Percentiles rank a stretch among this genome's conserved stretches.
Evolutionary conservation across 2,888 invertebrate species (phyloP).

Genomic region (Mesopsocus fuscifrons): DNA sequence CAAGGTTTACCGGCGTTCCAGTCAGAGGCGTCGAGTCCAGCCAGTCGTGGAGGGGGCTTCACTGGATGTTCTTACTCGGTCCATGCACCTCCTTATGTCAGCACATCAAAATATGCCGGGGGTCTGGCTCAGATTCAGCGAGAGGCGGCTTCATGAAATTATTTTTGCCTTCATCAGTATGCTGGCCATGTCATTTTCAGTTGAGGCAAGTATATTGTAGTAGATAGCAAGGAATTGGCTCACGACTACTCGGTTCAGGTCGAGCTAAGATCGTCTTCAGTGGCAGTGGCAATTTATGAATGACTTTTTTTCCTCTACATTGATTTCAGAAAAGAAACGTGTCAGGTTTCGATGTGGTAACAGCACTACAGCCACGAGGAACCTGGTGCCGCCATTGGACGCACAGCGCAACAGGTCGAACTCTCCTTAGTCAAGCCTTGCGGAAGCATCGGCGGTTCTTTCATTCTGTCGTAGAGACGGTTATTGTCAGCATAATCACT

Average conservation of each 20-base stretch:
- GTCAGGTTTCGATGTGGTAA: neutral
- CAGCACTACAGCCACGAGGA: neutral
- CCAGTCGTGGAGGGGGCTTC: neutral
- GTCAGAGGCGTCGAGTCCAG: neutral
- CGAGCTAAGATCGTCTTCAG: no score
- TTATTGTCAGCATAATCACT: neutral
- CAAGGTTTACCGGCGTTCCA: neutral
- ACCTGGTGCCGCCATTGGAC: conserved; percentile 3
- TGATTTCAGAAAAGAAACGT: conserved; percentile 1
- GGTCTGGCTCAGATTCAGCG: conserved; percentile 3
- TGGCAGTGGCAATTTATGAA: neutral
- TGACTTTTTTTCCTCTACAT: neutral
- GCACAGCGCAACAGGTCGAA: conserved; percentile 1
- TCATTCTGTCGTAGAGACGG: neutral
- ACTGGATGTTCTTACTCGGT: neutral
- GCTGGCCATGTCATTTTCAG: neutral
- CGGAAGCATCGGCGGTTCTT: neutral
- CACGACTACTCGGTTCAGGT: no score
- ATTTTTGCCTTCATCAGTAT: neutral
- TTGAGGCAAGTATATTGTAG: neutral
- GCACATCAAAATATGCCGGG: conserved; percentile 4
- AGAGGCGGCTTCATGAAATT: neutral
- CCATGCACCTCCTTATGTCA: neutral
- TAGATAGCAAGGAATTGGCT: neutral
- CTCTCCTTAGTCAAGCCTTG: neutral